These are phyloP conservation scores for Himalopsyche tibetana DNA, from an alignment of 2,888 invertebrate genomes.

Conservation along the genomic window DNA sequence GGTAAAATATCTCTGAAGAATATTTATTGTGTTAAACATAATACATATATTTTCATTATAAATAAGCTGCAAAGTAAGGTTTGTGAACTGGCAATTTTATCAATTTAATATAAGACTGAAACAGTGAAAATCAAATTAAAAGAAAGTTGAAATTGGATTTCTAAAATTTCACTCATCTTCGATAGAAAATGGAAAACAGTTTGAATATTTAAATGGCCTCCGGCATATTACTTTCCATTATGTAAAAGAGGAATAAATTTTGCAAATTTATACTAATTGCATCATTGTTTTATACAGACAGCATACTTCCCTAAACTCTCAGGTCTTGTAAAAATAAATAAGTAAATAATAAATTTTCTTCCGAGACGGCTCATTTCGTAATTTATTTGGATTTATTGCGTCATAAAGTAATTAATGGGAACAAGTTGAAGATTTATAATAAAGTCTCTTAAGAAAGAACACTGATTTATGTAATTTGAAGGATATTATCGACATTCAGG, in stretches of 20 bases:
- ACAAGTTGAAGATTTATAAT: background rate
- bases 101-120: background rate
- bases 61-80: too few species aligned
- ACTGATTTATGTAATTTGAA: background rate
- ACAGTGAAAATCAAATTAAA: conserved; percentile 5
- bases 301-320: conserved; percentile 21
- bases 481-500: background rate
- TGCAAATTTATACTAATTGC: conserved; percentile 10
- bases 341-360: conserved; percentile 26
- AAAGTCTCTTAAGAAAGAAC: background rate
- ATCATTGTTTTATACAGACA: conserved; percentile 22
- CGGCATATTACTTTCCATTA: conserved; percentile 23
- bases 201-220: conserved; percentile 26
- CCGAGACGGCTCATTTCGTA: background rate
- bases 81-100: too few species aligned
- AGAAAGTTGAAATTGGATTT: conserved; percentile 18
- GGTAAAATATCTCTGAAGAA: too few species aligned
- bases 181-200: conserved; percentile 34
- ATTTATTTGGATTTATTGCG: conserved; percentile 2
- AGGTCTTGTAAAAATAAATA: conserved; percentile 8
- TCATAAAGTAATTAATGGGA: conserved; percentile 18
- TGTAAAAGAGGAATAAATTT: conserved; percentile 30
- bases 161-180: conserved; percentile 2
- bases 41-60: too few species aligned
- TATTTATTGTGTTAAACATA: too few species aligned